These are phyloP conservation scores for Thripadectes ignobilis DNA, from an alignment of 2,797 vertebrate genomes.

Conservation along the genomic window DNA sequence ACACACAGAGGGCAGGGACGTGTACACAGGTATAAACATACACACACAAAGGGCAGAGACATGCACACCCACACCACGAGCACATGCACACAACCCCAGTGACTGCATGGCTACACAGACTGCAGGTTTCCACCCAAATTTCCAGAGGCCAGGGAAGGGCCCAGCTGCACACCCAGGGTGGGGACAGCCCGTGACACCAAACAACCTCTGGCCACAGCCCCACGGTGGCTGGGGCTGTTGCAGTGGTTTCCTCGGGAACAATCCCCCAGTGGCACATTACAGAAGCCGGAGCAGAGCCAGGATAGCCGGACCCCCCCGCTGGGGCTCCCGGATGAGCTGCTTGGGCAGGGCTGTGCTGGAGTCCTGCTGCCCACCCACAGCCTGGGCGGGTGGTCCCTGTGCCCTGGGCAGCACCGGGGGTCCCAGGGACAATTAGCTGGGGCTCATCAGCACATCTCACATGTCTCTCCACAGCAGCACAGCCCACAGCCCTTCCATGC, in stretches of 20 bases:
- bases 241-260: background rate
- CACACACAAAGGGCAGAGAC: background rate
- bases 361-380: background rate
- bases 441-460: background rate
- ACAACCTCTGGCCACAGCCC: background rate
- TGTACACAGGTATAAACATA: background rate
- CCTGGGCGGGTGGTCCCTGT: background rate
- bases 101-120: fast-evolving
- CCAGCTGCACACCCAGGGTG: background rate
- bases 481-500: background rate
- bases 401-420: background rate
- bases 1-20: background rate
- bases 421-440: fast-evolving
- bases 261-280: fast-evolving
- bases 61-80: fast-evolving
- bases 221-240: fast-evolving
- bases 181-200: background rate
- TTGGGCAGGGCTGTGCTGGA: background rate
- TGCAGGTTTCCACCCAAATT: background rate
- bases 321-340: fast-evolving
- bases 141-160: background rate
- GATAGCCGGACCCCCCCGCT: background rate
- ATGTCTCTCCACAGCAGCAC: background rate
- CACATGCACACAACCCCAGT: background rate
- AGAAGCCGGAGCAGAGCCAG: fast-evolving